phyloP scores from a whole-genome alignment of 1,140 invertebrate species.

The Conus betulinus region DNA sequence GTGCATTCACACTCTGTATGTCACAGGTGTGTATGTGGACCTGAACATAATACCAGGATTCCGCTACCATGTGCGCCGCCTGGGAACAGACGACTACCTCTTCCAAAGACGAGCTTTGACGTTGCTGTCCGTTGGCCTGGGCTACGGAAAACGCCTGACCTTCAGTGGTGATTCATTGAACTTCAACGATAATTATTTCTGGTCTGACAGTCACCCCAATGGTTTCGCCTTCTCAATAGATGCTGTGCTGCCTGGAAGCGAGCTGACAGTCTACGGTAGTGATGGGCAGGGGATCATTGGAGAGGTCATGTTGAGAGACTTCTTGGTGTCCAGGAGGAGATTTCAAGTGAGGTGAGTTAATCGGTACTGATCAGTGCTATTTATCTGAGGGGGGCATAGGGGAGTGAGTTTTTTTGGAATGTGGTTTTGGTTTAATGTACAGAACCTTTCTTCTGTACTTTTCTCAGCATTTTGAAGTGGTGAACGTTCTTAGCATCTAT shows the following conservation, averaged over 20 bases:
- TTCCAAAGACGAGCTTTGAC: slow-evolving; percentile 82
- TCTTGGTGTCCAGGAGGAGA: slow-evolving; percentile 64
- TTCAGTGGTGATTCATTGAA: slow-evolving; percentile 82
- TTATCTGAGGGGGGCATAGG: not conserved
- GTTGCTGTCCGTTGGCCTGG: slow-evolving; percentile 83
- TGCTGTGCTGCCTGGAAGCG: slow-evolving; percentile 81
- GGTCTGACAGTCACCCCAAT: slow-evolving; percentile 85
- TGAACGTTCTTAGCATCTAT: no score
- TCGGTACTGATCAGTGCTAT: not conserved
- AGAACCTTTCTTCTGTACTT: no score
- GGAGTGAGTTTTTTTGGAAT: not conserved
- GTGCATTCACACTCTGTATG: slow-evolving; percentile 48
- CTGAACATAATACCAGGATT: slow-evolving; percentile 85
- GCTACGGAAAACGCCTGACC: slow-evolving; percentile 86
- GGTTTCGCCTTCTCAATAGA: slow-evolving; percentile 81
- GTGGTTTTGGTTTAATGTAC: no score
- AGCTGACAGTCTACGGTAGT: slow-evolving; percentile 82
- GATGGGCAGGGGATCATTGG: slow-evolving; percentile 79
- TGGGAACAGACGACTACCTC: slow-evolving; percentile 80
- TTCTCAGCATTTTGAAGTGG: no score
- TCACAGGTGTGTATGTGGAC: slow-evolving; percentile 84
- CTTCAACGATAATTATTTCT: slow-evolving; percentile 83
- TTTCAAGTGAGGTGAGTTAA: slow-evolving; percentile 44
- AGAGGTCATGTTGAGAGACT: slow-evolving; percentile 52
- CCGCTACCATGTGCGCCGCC: slow-evolving; percentile 83